These are phyloP conservation scores for Nibea coibor DNA, from an alignment of 2,113 vertebrate species.

Conservation along the genomic window DNA sequence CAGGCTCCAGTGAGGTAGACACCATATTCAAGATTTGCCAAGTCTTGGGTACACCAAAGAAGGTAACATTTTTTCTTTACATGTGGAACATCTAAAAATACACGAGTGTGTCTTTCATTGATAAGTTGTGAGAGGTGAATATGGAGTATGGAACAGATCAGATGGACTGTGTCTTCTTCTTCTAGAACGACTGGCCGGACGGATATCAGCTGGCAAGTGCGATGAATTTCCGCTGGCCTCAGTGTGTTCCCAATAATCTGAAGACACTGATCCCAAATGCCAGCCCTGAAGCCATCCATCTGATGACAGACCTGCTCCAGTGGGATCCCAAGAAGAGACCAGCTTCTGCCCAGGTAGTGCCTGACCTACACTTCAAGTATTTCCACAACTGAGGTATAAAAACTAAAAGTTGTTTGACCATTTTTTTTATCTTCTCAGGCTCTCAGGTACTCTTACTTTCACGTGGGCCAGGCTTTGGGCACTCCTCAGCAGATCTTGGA, in stretches of 20 bases:
- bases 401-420: not conserved
- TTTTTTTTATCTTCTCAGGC: conserved; percentile 80
- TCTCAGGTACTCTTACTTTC: conserved; percentile 92
- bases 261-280: conserved; percentile 97
- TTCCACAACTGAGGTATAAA: not conserved
- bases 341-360: conserved; percentile 90
- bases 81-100: not conserved
- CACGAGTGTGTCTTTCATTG: not conserved
- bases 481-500: conserved; percentile 86
- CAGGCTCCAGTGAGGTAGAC: conserved; percentile 97
- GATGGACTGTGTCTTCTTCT: conserved; percentile 28
- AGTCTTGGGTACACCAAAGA: conserved; percentile 96
- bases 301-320: conserved; percentile 93
- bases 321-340: conserved; percentile 98
- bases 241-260: conserved; percentile 92
- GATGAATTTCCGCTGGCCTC: conserved; percentile 98
- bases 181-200: conserved; percentile 94
- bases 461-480: conserved; percentile 88
- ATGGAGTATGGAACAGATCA: not conserved
- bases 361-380: not conserved
- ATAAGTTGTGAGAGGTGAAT: not conserved
- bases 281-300: conserved; percentile 91
- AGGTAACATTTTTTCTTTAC: conserved; percentile 78
- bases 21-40: conserved; percentile 99
- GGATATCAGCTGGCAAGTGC: conserved; percentile 92